Percentiles rank a stretch among this genome's conserved stretches.
Evolutionary conservation across 2,797 vertebrate species (phyloP).

Genomic region (Parotocinclus haroldoi): DNA sequence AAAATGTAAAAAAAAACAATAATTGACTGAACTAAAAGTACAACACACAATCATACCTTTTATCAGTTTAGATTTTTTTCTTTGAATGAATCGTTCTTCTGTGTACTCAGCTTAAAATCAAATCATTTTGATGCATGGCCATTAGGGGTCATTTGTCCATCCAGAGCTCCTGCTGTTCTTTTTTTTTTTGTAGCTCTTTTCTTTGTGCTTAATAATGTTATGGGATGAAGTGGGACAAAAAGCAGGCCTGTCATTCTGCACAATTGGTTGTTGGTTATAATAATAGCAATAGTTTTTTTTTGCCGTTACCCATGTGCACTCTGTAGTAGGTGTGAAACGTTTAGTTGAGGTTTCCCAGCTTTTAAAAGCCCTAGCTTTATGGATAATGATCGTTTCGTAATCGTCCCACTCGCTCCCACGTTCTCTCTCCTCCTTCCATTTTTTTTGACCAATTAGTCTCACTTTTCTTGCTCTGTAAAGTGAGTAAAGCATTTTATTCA

Average conservation of each 20-base stretch:
- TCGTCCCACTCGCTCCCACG: not conserved
- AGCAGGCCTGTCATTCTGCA: not conserved
- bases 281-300: not conserved
- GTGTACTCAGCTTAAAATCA: too few species aligned
- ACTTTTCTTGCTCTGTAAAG: not conserved
- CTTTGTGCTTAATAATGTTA: not conserved
- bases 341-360: not conserved
- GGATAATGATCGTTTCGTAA: not conserved
- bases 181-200: not conserved
- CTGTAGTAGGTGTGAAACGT: not conserved
- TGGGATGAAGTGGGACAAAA: not conserved
- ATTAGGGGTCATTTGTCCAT: too few species aligned
- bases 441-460: not conserved
- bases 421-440: not conserved
- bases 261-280: too few species aligned
- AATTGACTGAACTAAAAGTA: too few species aligned
- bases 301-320: not conserved
- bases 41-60: too few species aligned
- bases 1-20: too few species aligned
- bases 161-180: too few species aligned
- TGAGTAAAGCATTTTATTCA: conserved; percentile 5
- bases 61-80: too few species aligned
- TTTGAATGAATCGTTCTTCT: too few species aligned
- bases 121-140: too few species aligned
- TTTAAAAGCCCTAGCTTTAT: not conserved